phyloP scores from a whole-genome alignment of 2,888 invertebrate genomes.

The Tanytarsus gracilentus region DNA sequence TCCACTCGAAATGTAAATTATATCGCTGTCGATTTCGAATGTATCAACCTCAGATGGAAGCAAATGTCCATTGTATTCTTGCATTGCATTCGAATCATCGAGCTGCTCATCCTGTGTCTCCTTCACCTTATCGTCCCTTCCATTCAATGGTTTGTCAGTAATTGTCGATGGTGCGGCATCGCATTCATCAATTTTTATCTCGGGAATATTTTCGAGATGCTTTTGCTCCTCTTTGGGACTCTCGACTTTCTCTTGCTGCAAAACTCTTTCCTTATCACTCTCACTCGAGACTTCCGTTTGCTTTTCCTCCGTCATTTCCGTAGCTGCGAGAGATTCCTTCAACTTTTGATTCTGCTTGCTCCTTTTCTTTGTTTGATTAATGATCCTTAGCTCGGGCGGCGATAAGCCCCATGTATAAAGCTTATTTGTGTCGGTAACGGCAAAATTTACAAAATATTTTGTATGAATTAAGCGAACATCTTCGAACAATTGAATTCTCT shows the following conservation, averaged over 20 bases:
- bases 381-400: slow-evolving; percentile 60
- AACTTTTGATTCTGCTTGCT: slow-evolving; percentile 47
- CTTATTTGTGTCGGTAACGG: slow-evolving; percentile 53
- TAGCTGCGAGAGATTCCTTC: slow-evolving; percentile 43
- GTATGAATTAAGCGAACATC: slow-evolving; percentile 46
- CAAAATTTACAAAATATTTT: slow-evolving; percentile 68
- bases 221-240: too few relatives aligned
- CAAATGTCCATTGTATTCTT: slow-evolving; percentile 45
- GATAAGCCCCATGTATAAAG: slow-evolving; percentile 70
- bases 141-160: background rate
- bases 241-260: background rate
- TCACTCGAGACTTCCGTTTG: slow-evolving; percentile 4
- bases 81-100: slow-evolving; percentile 4
- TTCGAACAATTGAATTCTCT: slow-evolving; percentile 40
- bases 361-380: slow-evolving; percentile 54
- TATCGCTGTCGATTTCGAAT: slow-evolving; percentile 51
- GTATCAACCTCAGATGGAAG: slow-evolving; percentile 55
- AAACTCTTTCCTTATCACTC: too few relatives aligned
- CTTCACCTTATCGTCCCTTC: background rate
- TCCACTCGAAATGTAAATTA: slow-evolving; percentile 58
- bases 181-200: slow-evolving; percentile 26
- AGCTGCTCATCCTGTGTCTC: background rate
- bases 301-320: slow-evolving; percentile 39
- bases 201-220: slow-evolving; percentile 2
- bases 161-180: background rate